Conservation (phyloP, 2,113 vertebrate species). For the Coptodon rendalli region DNA sequence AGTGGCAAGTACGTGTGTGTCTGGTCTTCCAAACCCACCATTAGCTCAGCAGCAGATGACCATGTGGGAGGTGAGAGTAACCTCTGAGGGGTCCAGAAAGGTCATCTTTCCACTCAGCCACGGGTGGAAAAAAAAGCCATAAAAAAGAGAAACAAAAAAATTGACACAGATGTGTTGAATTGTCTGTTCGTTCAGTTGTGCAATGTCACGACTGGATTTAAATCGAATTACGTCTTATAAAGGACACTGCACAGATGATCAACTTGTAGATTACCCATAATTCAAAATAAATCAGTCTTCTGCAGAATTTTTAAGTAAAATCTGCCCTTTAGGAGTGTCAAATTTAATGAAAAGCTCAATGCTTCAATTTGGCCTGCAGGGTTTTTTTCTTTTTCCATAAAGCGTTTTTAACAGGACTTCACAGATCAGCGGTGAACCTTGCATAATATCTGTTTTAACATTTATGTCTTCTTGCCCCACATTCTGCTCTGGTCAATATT, state of each 20-base stretch:
- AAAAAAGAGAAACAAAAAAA: neutral
- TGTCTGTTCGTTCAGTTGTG: neutral
- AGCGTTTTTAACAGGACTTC: neutral
- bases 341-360: neutral
- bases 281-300: neutral
- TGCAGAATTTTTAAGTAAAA: neutral
- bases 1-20: slow-evolving; percentile 36
- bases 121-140: neutral
- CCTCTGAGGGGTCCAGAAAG: slow-evolving; percentile 12
- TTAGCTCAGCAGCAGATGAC: slow-evolving; percentile 47
- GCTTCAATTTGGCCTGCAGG: neutral
- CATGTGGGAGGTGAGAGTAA: slow-evolving; percentile 19
- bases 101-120: neutral
- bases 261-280: neutral
- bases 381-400: neutral
- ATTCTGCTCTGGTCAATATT: slow-evolving; percentile 40
- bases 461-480: neutral
- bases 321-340: neutral
- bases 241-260: neutral
- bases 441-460: neutral
- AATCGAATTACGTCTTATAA: neutral
- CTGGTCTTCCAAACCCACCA: slow-evolving; percentile 14
- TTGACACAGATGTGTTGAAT: neutral
- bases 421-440: neutral
- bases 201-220: neutral